Conservation (phyloP, 1,140 invertebrate species). For the Leptopilina boulardi region DNA sequence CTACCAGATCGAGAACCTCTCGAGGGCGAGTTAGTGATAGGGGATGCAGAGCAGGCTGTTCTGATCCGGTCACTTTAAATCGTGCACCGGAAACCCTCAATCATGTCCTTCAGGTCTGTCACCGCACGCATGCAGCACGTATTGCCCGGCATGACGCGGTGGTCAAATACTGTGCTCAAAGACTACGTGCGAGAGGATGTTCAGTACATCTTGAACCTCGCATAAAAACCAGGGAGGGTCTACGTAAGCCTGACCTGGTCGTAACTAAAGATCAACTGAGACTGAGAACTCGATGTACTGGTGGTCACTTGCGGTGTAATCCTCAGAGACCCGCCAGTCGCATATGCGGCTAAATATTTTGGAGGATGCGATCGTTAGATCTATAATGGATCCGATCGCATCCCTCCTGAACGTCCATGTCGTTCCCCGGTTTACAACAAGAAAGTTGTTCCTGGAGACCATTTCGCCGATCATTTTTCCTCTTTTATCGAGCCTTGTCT, state of each 20-base stretch:
- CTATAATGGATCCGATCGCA: no score
- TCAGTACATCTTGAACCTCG: constrained; percentile 37
- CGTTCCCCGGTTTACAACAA: no score
- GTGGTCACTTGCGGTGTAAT: no score
- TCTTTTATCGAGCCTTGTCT: no score
- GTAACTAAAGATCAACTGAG: neutral
- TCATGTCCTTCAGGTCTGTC: constrained; percentile 56
- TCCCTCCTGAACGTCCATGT: no score
- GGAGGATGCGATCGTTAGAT: no score
- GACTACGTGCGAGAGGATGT: neutral
- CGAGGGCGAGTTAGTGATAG: constrained; percentile 37
- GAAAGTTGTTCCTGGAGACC: no score
- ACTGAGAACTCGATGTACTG: no score
- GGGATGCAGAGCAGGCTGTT: constrained; percentile 52
- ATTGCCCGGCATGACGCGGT: constrained; percentile 54
- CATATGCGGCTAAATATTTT: no score
- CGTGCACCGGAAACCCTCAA: constrained; percentile 46
- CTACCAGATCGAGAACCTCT: constrained; percentile 45
- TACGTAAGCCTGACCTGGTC: constrained; percentile 38
- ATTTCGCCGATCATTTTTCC: no score
- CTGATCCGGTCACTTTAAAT: no score
- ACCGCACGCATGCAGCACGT: constrained; percentile 42
- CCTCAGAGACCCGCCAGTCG: no score
- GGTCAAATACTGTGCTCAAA: constrained; percentile 18
- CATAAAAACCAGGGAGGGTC: constrained; percentile 16